Evolutionary conservation across 2,888 invertebrate species (phyloP), one percentile per base, ranked within the genome.

Genomic region (Pteria penguin): DNA sequence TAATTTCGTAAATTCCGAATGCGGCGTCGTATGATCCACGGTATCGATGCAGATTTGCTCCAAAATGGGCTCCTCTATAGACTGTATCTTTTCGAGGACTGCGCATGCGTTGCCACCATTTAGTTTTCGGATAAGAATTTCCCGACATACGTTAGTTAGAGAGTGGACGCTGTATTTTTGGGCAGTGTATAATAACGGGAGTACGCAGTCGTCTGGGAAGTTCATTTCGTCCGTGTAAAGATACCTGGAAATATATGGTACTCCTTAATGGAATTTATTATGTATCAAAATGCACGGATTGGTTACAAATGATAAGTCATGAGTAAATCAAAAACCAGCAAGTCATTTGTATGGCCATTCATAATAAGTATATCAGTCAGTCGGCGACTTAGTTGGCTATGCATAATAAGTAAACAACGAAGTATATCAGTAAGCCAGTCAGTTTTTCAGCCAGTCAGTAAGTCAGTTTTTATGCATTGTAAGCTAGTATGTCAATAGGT

Each of bases 101-200:
- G 82, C 76, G 69, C 88, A 87, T 24, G 95, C 95, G 61, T 94
- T 95, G 31, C 94, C 93, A 5, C 94, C 93, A 76, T 94, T 94
- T 58, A 96, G 91, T 90, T 95, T 94, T 75, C 93, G 93, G 83
- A 94, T 94, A 61, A 96, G 93, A 72, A 94, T 95, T 36, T 94
- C 93, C 32, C 95, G 94, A 87, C 96, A 96, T 74, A 94, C 93
- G 81, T 94, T 94, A 3, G 95, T 95, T 68, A 96, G 93, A 31
- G 94, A 95, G 5, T 95, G 94, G 84, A 96, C 95, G 66, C 95
- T 93, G 88, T 96, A 95, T 88, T 95, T 95, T 89, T 95, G 94
- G 32, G 96, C 95, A 0, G 95, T 95, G 80, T 95, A 94, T 27
- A 96, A 94, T 0, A 96, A 94, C 33, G 94, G 94, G 32, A 96